phyloP scores from a whole-genome alignment of 2,888 invertebrate genomes.

The Rugalucina vietnamica region DNA sequence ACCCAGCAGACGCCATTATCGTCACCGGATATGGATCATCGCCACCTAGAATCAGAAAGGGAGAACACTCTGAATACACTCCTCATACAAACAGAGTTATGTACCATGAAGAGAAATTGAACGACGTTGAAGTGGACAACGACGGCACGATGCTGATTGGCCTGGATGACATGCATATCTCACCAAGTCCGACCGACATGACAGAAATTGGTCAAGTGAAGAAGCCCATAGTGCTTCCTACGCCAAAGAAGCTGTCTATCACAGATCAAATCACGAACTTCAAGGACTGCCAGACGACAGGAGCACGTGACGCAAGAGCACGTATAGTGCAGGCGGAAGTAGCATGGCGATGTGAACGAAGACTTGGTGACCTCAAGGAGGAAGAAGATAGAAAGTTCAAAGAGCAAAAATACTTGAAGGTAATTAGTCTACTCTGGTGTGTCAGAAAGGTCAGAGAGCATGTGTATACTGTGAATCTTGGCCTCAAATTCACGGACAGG shows the following conservation, averaged over 20 bases:
- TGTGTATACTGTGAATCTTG: background rate
- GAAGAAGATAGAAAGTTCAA: background rate
- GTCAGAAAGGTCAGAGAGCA: background rate
- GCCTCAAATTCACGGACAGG: background rate
- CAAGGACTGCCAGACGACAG: background rate
- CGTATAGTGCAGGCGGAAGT: background rate
- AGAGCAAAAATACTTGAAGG: background rate
- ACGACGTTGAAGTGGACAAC: background rate
- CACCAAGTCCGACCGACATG: background rate
- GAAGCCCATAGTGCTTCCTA: background rate
- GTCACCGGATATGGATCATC: background rate
- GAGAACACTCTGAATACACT: background rate
- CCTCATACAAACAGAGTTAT: background rate
- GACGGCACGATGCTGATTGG: background rate
- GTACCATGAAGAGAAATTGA: background rate
- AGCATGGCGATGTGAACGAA: background rate
- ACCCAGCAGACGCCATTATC: background rate
- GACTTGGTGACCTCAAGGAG: background rate
- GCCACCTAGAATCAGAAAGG: background rate
- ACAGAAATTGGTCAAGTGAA: background rate
- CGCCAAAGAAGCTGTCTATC: background rate
- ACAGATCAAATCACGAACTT: background rate
- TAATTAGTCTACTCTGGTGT: background rate
- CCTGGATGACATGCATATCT: background rate
- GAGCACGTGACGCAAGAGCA: background rate